phyloP scores from a whole-genome alignment of 92 coral and sea anemone genomes.

The Umimayanthus chanpuru region DNA sequence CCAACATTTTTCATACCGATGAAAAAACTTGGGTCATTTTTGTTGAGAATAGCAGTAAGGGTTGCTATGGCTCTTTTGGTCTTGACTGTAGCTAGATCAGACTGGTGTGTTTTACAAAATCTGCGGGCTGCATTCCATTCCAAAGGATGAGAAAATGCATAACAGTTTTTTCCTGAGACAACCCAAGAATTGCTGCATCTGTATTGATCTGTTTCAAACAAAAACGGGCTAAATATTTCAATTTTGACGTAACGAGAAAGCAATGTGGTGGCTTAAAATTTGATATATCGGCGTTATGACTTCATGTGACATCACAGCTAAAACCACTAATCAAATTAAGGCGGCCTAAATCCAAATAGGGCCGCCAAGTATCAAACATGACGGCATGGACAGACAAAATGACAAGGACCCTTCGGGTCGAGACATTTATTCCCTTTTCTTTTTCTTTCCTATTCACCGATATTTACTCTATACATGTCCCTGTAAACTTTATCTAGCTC shows the following conservation, averaged over 20 bases:
- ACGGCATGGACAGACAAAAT: too few relatives aligned
- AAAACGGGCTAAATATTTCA: neutral
- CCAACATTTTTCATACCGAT: constrained; percentile 26
- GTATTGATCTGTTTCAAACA: neutral
- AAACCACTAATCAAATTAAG: too few relatives aligned
- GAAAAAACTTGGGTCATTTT: neutral
- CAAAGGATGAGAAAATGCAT: neutral
- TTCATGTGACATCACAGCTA: too few relatives aligned
- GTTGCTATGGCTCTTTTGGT: neutral
- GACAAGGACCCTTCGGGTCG: too few relatives aligned
- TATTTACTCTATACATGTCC: too few relatives aligned
- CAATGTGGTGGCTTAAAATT: neutral
- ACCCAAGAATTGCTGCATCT: neutral
- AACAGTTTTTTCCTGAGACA: constrained; percentile 4
- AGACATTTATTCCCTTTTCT: too few relatives aligned
- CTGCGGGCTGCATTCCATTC: constrained; percentile 8
- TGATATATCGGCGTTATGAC: too few relatives aligned
- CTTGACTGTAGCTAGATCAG: constrained; percentile 9
- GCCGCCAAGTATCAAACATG: too few relatives aligned
- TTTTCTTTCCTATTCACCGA: too few relatives aligned
- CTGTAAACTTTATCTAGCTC: too few relatives aligned
- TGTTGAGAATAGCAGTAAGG: neutral
- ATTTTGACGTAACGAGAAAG: too few relatives aligned
- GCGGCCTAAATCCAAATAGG: too few relatives aligned
- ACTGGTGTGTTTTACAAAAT: neutral